Conservation (phyloP, 1,140 invertebrate species). For the Rhynchophorus ferrugineus region DNA sequence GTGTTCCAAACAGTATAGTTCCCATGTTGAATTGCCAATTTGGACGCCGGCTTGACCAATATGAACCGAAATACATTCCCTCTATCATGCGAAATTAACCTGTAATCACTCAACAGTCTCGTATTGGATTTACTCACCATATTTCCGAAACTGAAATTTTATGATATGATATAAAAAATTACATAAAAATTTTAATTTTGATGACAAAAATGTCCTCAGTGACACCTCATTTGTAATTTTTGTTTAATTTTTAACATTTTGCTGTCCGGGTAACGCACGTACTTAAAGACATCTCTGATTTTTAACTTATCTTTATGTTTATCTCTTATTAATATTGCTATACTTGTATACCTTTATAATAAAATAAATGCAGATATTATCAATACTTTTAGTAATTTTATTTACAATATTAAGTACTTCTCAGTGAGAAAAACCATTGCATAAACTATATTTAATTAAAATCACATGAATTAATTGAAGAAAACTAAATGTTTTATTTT, state of each 20-base stretch:
- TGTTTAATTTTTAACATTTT: conserved; percentile 5
- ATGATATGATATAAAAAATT: conserved; percentile 12
- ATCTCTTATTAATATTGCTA: background rate
- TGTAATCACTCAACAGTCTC: too few relatives aligned
- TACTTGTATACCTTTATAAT: background rate
- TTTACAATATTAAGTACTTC: too few relatives aligned
- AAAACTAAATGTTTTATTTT: too few relatives aligned
- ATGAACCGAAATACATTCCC: conserved; percentile 73
- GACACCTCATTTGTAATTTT: background rate
- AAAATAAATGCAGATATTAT: background rate
- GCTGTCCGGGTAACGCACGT: conserved; percentile 1
- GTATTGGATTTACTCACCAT: conserved; percentile 9
- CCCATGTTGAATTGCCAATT: conserved; percentile 74
- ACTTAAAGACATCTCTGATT: conserved; percentile 2
- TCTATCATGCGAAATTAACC: too few relatives aligned
- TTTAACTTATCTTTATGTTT: background rate
- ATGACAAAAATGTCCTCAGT: background rate
- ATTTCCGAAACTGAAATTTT: conserved; percentile 9
- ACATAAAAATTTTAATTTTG: conserved; percentile 9
- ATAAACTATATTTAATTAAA: too few relatives aligned
- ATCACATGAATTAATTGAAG: too few relatives aligned
- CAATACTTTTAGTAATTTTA: too few relatives aligned
- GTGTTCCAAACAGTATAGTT: conserved; percentile 79
- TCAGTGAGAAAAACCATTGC: too few relatives aligned
- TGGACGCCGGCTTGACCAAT: conserved; percentile 82